These are phyloP conservation scores for Sycophaga agraensis DNA, from an alignment of 1,140 invertebrate species.

Conservation along the genomic window DNA sequence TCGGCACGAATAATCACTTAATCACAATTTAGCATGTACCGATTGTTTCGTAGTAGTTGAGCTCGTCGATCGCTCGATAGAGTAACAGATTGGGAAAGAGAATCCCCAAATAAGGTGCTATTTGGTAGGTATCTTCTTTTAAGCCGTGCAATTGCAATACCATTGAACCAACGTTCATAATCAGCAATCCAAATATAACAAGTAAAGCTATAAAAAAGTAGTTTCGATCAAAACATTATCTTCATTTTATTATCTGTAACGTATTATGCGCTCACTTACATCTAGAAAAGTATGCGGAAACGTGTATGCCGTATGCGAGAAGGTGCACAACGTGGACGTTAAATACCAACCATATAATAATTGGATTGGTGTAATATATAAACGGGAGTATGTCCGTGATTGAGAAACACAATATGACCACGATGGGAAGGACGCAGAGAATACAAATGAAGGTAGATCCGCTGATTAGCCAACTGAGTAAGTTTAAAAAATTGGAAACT, in stretches of 20 bases:
- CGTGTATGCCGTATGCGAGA: slow-evolving; percentile 47
- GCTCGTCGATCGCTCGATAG: slow-evolving; percentile 3
- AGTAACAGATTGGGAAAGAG: slow-evolving; percentile 23
- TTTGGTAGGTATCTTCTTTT: background rate
- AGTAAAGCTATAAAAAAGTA: slow-evolving; percentile 7
- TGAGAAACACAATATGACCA: background rate
- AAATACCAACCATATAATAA: slow-evolving; percentile 49
- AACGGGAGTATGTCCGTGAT: slow-evolving; percentile 39
- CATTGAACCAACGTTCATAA: background rate
- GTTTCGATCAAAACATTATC: background rate
- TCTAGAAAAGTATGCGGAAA: slow-evolving; percentile 49
- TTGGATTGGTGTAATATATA: slow-evolving; percentile 45
- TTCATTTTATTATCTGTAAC: no score
- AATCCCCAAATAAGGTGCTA: slow-evolving; percentile 23
- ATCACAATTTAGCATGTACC: no score
- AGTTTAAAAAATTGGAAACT: slow-evolving; percentile 44
- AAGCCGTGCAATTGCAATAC: slow-evolving; percentile 1
- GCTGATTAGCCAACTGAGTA: slow-evolving; percentile 50
- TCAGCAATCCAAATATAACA: slow-evolving; percentile 1
- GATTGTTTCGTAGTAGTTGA: slow-evolving; percentile 21
- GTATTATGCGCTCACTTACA: slow-evolving; percentile 34
- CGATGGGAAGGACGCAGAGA: background rate
- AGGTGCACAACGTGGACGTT: slow-evolving; percentile 43
- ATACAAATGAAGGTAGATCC: slow-evolving; percentile 30
- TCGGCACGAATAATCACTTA: background rate